These are phyloP conservation scores for Stenotaenia linearis DNA, from an alignment of 2,888 invertebrate genomes.

Conservation along the genomic window DNA sequence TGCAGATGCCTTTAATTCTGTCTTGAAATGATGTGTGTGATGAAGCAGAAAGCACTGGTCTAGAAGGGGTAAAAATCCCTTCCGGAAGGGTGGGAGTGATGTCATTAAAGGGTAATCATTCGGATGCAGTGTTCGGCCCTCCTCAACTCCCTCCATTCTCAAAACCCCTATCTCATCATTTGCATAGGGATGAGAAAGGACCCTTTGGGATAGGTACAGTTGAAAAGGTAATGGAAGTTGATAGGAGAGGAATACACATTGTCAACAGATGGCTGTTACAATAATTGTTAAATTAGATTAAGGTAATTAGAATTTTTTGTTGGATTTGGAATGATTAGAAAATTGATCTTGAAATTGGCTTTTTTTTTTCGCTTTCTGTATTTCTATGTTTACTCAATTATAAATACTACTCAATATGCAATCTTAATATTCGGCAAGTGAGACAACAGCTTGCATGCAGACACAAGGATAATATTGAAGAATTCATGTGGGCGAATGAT, in stretches of 20 bases:
- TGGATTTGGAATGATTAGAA: background rate
- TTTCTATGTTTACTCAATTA: background rate
- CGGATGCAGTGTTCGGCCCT: conserved; percentile 1
- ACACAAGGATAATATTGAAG: conserved; percentile 8
- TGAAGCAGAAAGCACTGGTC: conserved; percentile 14
- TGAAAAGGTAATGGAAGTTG: background rate
- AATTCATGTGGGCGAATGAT: conserved; percentile 14
- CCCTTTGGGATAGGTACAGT: conserved; percentile 1
- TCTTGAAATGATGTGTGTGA: conserved; percentile 24
- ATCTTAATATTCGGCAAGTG: conserved; percentile 22
- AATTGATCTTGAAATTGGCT: no score
- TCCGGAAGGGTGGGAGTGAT: conserved; percentile 24
- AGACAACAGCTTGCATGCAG: conserved; percentile 21
- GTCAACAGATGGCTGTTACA: conserved; percentile 17
- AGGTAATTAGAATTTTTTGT: background rate
- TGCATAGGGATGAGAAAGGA: conserved; percentile 12
- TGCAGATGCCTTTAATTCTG: conserved; percentile 21
- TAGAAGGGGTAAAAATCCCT: conserved; percentile 19
- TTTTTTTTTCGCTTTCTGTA: background rate
- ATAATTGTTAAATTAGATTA: background rate
- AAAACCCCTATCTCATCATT: conserved; percentile 21
- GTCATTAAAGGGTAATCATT: conserved; percentile 26
- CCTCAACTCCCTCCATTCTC: background rate
- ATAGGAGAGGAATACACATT: background rate
- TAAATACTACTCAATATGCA: background rate